phyloP scores from a whole-genome alignment of 2,113 vertebrate species.

The Cyprinodon tularosa region DNA sequence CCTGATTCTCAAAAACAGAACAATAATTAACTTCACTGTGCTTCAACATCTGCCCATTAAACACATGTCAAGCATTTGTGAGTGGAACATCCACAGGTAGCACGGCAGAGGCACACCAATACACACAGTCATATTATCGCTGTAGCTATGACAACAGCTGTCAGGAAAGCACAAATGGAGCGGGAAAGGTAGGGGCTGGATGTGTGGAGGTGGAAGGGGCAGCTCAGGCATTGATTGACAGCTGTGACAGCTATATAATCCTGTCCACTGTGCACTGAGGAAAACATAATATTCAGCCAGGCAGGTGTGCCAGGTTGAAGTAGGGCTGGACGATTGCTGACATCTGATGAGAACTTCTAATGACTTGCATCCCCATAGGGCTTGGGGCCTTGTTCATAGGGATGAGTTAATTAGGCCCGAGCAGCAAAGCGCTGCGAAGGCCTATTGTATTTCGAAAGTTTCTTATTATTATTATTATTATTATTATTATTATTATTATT shows the following conservation, averaged over 20 bases:
- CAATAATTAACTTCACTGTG: conserved; percentile 19
- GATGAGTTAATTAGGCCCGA: conserved; percentile 28
- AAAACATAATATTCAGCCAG: conserved; percentile 37
- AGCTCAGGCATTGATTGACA: conserved; percentile 64
- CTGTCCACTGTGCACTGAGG: conserved; percentile 33
- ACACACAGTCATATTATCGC: conserved; percentile 45
- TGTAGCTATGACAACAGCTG: conserved; percentile 75
- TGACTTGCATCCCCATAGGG: conserved; percentile 17
- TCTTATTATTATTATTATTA: too few relatives aligned
- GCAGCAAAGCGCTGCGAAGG: too few relatives aligned
- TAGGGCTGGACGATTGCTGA: conserved; percentile 25
- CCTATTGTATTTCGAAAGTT: too few relatives aligned
- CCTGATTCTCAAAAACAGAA: not conserved
- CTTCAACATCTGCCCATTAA: conserved; percentile 46
- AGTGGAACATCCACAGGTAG: conserved; percentile 52
- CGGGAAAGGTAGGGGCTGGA: not conserved
- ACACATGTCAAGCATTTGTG: conserved; percentile 10
- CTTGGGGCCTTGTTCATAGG: conserved; percentile 6
- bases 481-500: too few relatives aligned
- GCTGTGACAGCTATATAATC: conserved; percentile 72
- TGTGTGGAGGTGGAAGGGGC: conserved; percentile 20
- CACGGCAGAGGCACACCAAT: conserved; percentile 35
- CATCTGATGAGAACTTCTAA: conserved; percentile 42
- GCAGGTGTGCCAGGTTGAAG: conserved; percentile 34
- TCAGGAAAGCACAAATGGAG: conserved; percentile 49